phyloP scores from a whole-genome alignment of 2,888 invertebrate genomes.

The Ochropacha duplaris region DNA sequence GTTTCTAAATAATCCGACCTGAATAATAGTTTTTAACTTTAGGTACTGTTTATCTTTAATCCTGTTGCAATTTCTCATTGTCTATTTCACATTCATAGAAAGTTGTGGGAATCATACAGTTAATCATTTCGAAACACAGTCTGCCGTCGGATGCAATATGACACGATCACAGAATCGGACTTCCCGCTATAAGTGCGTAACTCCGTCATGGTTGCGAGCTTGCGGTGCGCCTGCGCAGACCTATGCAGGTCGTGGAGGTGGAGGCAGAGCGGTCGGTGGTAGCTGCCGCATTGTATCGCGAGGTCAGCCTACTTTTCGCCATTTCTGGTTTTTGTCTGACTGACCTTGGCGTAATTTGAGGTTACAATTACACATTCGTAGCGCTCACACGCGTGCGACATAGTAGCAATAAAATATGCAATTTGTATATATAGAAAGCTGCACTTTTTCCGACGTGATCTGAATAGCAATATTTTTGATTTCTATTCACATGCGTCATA shows the following conservation, averaged over 20 bases:
- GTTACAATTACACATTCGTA: constrained; percentile 66
- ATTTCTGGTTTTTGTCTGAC: constrained; percentile 67
- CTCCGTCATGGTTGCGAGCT: constrained; percentile 12
- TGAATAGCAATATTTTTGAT: constrained; percentile 46
- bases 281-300: constrained; percentile 56
- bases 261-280: constrained; percentile 15
- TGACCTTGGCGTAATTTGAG: constrained; percentile 70
- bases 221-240: constrained; percentile 6
- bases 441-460: constrained; percentile 69
- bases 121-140: constrained; percentile 9
- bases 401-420: constrained; percentile 51
- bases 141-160: constrained; percentile 18
- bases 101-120: constrained; percentile 23
- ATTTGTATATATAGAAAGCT: constrained; percentile 69
- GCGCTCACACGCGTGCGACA: constrained; percentile 42
- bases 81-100: constrained; percentile 16
- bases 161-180: constrained; percentile 18
- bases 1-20: constrained; percentile 35
- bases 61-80: constrained; percentile 22
- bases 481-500: constrained; percentile 38
- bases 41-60: constrained; percentile 14
- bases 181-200: constrained; percentile 35
- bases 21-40: constrained; percentile 17
- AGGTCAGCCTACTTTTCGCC: constrained; percentile 67
- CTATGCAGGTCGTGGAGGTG: constrained; percentile 11